These are phyloP conservation scores for Nyctalus aviator DNA, from an alignment of 2,797 vertebrate genomes.

Conservation along the genomic window DNA sequence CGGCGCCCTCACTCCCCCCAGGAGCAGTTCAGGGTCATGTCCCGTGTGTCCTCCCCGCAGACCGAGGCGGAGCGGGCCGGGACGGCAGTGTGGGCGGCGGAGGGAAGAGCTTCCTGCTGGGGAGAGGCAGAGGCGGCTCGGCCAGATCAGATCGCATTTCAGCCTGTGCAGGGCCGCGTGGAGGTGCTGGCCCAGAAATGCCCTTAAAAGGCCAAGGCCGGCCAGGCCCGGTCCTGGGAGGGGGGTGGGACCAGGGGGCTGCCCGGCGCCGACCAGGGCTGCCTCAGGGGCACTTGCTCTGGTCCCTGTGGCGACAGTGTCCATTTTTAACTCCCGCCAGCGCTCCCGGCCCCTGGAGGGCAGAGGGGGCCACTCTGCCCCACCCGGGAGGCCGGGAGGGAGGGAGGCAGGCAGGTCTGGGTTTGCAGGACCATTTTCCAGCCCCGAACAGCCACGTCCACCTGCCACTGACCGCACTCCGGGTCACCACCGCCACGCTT, in stretches of 20 bases:
- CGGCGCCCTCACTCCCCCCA: background rate
- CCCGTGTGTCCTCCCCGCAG: background rate
- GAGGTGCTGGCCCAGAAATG: constrained; percentile 47
- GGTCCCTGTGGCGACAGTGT: background rate
- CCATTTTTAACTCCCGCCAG: background rate
- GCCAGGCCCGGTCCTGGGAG: background rate
- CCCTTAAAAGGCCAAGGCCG: constrained; percentile 46
- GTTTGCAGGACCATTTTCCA: background rate
- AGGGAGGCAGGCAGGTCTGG: no score
- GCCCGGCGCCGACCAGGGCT: background rate
- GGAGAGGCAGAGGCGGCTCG: background rate
- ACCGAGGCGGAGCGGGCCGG: background rate
- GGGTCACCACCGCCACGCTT: no score
- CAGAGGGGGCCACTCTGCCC: background rate
- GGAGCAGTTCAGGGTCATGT: accelerated
- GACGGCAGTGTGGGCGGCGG: background rate
- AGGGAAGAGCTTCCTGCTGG: background rate
- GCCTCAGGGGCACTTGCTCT: background rate
- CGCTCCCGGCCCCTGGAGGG: background rate
- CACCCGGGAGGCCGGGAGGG: accelerated
- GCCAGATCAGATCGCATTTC: background rate
- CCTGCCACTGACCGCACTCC: background rate
- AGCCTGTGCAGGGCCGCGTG: background rate
- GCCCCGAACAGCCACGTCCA: no score
- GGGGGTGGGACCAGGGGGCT: background rate